Percentiles rank a stretch among this genome's conserved stretches.
Conservation (phyloP, 2,888 invertebrate species). For the Geophilus truncorum region DNA sequence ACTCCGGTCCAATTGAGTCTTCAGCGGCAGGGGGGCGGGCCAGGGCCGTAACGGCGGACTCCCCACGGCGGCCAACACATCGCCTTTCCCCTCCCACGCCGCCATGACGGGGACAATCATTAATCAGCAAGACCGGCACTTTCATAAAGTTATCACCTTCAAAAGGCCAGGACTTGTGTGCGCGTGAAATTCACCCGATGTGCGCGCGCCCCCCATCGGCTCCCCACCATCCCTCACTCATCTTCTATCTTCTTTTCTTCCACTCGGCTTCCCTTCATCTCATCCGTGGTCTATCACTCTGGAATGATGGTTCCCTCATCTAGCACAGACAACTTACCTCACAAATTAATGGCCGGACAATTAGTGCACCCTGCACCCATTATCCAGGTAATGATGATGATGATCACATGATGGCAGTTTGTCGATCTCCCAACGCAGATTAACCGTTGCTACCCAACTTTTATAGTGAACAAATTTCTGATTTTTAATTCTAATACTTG, state of each 20-base stretch:
- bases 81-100: neutral
- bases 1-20: constrained; percentile 18
- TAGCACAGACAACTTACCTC: neutral
- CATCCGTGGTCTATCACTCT: neutral
- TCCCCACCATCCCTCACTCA: neutral
- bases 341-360: constrained; percentile 13
- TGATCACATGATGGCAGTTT: neutral
- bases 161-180: constrained; percentile 16
- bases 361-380: neutral
- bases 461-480: too few species aligned
- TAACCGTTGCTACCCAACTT: too few species aligned
- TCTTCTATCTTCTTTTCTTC: neutral
- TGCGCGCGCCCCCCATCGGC: neutral
- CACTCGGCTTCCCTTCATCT: neutral
- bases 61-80: constrained; percentile 9
- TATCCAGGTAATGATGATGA: neutral
- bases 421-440: neutral
- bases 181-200: constrained; percentile 4
- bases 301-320: neutral
- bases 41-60: constrained; percentile 2
- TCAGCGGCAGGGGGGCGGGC: constrained; percentile 22
- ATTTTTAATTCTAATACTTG: too few species aligned
- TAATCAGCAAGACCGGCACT: constrained; percentile 27
- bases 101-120: constrained; percentile 25
- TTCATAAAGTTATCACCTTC: constrained; percentile 33